Base-by-base conservation (phyloP, 2,888 invertebrate species). In the Dicyrtoma fusca region DNA sequence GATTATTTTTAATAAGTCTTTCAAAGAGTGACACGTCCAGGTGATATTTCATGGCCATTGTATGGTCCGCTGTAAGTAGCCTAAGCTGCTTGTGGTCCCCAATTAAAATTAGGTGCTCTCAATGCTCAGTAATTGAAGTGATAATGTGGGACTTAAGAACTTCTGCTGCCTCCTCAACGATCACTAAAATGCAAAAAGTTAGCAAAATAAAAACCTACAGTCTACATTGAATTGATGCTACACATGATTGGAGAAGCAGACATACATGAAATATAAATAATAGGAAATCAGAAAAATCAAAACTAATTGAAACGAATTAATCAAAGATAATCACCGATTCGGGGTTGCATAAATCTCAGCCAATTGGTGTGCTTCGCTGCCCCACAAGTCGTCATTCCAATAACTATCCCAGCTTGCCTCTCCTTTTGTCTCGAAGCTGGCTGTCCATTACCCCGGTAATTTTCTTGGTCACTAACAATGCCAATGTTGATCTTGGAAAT, bases 131-230 rank as follows among this genome's bases (percentile, higher is more conserved):
- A 19, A 95, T 84, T 0, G 92, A 89, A 0, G 91, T 89, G 0
- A 94, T 85, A n/a, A 94, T 88, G 82, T 95, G 95, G 0, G 91
- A 87, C 82, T 95, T 95, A 44, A 94, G 83, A 0, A 94, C 91
- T 85, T 95, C 94, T 0, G 94, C 94, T 0, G 94, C 94, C 84
- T 95, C 95, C 83, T 95, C 95, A 0, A 95, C 90, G 17, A 92
- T 87, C 0, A 91, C 90, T 89, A 82, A n/a, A n/a, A 82, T 44
- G 84, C 84, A 72, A 71, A 61, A 23, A 49, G 13, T 45, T 21
- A n/a, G 17, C 19, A 42, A 13, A 45, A 45, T n/a, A 21, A 6
- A 10, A n/a, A n/a, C n/a, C n/a, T n/a, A n/a, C n/a, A n/a, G n/a
- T n/a, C n/a, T 14, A 44, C 10, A 11, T 14, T 11, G 45, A 44